Percentiles rank a stretch among this genome's conserved stretches.
phyloP scores from a whole-genome alignment of 2,888 invertebrate species.

The Spilarctia lutea region DNA sequence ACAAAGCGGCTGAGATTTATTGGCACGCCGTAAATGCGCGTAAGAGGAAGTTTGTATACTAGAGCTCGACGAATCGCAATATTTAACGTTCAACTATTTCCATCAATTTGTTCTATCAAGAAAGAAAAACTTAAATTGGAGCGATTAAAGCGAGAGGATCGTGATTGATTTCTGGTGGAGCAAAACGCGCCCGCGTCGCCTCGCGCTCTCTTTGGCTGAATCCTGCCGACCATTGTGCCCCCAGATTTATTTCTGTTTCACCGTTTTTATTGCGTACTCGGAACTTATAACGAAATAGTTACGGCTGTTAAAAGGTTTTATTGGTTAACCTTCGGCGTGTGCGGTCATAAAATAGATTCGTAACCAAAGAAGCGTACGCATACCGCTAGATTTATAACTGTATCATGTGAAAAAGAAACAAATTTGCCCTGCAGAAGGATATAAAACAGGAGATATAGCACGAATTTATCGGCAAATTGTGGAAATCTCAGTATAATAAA shows the following conservation, averaged over 20 bases:
- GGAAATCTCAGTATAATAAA: slow-evolving; percentile 85
- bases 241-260: slow-evolving; percentile 83
- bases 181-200: slow-evolving; percentile 53
- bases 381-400: slow-evolving; percentile 82
- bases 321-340: slow-evolving; percentile 85
- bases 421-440: slow-evolving; percentile 81
- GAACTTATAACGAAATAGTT: slow-evolving; percentile 86
- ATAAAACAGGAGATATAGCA: slow-evolving; percentile 82
- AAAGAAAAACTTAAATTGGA: slow-evolving; percentile 81
- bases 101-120: slow-evolving; percentile 77
- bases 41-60: slow-evolving; percentile 75
- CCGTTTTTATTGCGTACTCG: slow-evolving; percentile 85
- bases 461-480: slow-evolving; percentile 84
- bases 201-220: slow-evolving; percentile 20
- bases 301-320: slow-evolving; percentile 86
- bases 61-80: slow-evolving; percentile 70
- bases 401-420: slow-evolving; percentile 84
- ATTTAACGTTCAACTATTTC: slow-evolving; percentile 80
- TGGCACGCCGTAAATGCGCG: slow-evolving; percentile 71
- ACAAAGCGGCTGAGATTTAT: slow-evolving; percentile 79
- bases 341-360: slow-evolving; percentile 85
- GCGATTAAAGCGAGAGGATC: slow-evolving; percentile 72
- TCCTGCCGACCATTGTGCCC: slow-evolving; percentile 68
- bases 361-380: slow-evolving; percentile 82
- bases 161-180: slow-evolving; percentile 77